phyloP scores from a whole-genome alignment of 2,113 vertebrate species.

The Tamias sibiricus region DNA sequence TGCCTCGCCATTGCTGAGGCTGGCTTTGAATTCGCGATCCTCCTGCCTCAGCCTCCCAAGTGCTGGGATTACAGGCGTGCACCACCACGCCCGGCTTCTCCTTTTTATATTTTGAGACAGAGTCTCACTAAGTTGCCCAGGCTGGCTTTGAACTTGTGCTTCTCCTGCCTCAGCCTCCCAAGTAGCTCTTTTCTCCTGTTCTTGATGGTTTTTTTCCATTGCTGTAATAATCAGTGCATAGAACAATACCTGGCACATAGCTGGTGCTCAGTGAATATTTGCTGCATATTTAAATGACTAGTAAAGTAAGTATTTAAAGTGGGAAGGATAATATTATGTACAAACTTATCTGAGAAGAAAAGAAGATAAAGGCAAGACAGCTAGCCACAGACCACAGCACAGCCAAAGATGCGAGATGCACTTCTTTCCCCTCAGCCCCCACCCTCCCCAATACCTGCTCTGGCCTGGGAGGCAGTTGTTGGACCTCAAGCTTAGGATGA shows the following conservation, averaged over 20 bases:
- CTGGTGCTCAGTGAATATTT: neutral
- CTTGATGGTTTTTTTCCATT: neutral
- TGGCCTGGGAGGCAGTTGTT: neutral
- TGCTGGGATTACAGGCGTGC: too few species aligned
- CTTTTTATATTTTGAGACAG: too few species aligned
- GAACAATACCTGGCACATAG: neutral
- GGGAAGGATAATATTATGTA: neutral
- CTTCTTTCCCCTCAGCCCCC: too few species aligned
- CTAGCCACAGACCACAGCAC: neutral
- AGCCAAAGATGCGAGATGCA: neutral
- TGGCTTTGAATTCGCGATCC: too few species aligned
- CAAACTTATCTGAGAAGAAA: neutral
- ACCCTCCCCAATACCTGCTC: neutral
- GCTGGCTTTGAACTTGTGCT: too few species aligned
- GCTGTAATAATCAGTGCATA: neutral
- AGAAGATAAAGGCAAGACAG: neutral
- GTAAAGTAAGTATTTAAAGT: neutral
- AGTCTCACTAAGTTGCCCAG: neutral
- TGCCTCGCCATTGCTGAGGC: too few species aligned
- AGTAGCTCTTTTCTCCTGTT: neutral
- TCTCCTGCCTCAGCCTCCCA: neutral
- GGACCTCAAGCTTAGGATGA: constrained; percentile 14
- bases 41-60: too few species aligned
- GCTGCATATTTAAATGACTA: constrained; percentile 22
- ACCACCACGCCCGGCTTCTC: too few species aligned